phyloP scores from a whole-genome alignment of 2,888 invertebrate genomes.

The Cryptophagus acutangulus region DNA sequence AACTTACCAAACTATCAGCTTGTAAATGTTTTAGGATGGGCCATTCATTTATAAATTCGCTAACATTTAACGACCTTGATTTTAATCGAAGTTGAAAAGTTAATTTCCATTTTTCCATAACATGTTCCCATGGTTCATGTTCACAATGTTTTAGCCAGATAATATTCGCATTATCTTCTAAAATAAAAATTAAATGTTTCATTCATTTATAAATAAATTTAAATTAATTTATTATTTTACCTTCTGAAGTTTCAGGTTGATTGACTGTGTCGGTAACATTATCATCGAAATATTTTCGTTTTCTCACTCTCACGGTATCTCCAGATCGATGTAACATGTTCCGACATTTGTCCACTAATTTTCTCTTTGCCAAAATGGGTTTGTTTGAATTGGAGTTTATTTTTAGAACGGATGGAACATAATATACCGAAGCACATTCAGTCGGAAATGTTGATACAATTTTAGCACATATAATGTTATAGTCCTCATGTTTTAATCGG shows the following conservation, averaged over 20 bases:
- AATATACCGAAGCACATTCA: conserved; percentile 15
- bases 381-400: conserved; percentile 10
- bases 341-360: conserved; percentile 18
- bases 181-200: background rate
- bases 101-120: conserved; percentile 11
- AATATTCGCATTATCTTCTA: conserved; percentile 1
- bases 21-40: conserved; percentile 11
- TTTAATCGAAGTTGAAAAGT: conserved; percentile 8
- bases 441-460: conserved; percentile 14
- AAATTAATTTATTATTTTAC: background rate
- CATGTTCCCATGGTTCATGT: conserved; percentile 14
- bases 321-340: conserved; percentile 16
- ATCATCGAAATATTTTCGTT: background rate
- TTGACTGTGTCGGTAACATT: background rate
- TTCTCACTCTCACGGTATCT: conserved; percentile 7
- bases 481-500: conserved; percentile 14
- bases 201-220: conserved; percentile 1
- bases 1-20: conserved; percentile 11
- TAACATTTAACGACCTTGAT: conserved; percentile 1
- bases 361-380: conserved; percentile 15
- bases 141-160: conserved; percentile 12
- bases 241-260: background rate
- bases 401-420: conserved; percentile 18
- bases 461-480: conserved; percentile 13
- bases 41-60: conserved; percentile 9